Evolutionary conservation across 2,113 vertebrate species (phyloP).

Genomic region (Geothlypis trichas): DNA sequence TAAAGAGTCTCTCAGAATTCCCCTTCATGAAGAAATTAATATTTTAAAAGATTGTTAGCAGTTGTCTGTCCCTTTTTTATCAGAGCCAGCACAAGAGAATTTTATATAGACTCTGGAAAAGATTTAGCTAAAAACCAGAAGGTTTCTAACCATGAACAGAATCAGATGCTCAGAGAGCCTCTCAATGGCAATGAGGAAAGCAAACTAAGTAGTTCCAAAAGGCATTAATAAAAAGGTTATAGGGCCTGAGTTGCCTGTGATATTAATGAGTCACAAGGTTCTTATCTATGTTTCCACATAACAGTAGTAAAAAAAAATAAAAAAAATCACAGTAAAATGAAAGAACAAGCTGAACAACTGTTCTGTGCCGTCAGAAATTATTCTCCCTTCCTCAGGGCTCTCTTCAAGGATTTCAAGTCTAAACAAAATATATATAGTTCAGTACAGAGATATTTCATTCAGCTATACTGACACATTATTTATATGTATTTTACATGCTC

Average conservation of each 20-base stretch:
- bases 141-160: neutral
- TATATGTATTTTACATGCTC: slow-evolving; percentile 57
- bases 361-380: neutral
- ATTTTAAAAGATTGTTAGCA: neutral
- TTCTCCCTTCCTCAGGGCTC: neutral
- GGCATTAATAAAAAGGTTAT: neutral
- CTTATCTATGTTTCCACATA: neutral
- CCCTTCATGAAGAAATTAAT: neutral
- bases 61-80: neutral
- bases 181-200: neutral
- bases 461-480: slow-evolving; percentile 41
- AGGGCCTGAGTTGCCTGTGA: neutral
- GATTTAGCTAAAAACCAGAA: neutral
- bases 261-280: neutral
- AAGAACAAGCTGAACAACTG: neutral
- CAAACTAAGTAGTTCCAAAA: neutral
- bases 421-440: slow-evolving; percentile 19
- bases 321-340: neutral
- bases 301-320: neutral
- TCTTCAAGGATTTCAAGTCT: slow-evolving; percentile 28
- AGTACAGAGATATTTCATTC: slow-evolving; percentile 32
- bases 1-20: neutral
- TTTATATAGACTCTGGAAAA: neutral
- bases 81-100: neutral
- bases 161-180: neutral